Base-by-base conservation (phyloP, 1,140 invertebrate species). In the Drosophila setifemur region DNA sequence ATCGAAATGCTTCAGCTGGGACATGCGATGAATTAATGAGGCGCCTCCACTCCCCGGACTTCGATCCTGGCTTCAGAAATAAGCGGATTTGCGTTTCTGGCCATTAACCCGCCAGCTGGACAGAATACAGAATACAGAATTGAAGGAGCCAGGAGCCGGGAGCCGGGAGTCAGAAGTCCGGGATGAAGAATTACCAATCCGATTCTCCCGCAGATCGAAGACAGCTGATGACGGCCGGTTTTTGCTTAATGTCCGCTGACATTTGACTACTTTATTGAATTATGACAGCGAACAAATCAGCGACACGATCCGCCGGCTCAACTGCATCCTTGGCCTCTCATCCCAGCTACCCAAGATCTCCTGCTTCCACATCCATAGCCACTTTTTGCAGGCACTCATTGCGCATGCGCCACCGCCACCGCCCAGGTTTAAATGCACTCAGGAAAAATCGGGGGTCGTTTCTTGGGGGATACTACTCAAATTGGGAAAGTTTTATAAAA, bases 241-340 rank as follows among this genome's bases (percentile, higher is more conserved):
- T 73, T 55, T 71, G 60, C 66, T 68, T 48, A 57, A 54, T n/a
- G 55, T 57, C 47, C 54, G 58, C 42, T 71, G 69, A 82, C 82
- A 71, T 87, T 77, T 87, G 76, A 81, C 81, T 88, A 73, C 76
- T 86, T 89, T 88, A 89, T 88, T 89, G 73, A 86, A 89, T 88
- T 88, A 89, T 88, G 85, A 88, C 81, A 86, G 73, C 73, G 86
- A 85, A 89, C 85, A 88, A 88, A 86, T 89, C 86, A 89, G 86
- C 76, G 85, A 89, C 72, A 81, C 67, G 79, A 63, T 61, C 47
- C 40, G 28, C 29, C 4, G 18, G 8, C 19, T 18, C 40, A n/a
- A 28, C 25, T 47, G 21, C 29, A 39, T 43, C 11, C 31, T 33
- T n/a, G n/a, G n/a, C 19, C 42, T 25, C 42, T 11, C 6, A 49